Percentiles rank a stretch among this genome's conserved stretches.
Conservation (phyloP, 2,888 invertebrate genomes). For the Alloplasta piceator region DNA sequence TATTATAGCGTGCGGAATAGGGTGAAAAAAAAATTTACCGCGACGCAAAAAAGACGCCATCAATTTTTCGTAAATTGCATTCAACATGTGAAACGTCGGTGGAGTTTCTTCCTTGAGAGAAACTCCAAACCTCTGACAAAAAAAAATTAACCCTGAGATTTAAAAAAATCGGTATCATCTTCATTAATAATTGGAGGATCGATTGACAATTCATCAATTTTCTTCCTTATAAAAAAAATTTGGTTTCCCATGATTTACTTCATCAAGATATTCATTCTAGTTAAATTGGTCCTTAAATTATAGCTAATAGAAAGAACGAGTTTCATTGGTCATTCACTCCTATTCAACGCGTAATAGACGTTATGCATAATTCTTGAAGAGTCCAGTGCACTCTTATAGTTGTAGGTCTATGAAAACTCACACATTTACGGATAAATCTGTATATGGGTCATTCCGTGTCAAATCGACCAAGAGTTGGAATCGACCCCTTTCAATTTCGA, state of each 20-base stretch:
- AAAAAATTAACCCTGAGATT: too few relatives aligned
- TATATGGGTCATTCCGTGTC: too few relatives aligned
- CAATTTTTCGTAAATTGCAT: not conserved
- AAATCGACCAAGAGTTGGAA: too few relatives aligned
- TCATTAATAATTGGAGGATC: not conserved
- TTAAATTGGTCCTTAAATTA: not conserved
- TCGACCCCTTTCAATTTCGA: too few relatives aligned
- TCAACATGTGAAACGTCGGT: too few relatives aligned
- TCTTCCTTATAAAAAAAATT: not conserved
- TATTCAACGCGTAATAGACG: slow-evolving; percentile 2
- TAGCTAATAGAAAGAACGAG: not conserved
- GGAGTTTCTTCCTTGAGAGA: too few relatives aligned
- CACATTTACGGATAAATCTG: too few relatives aligned
- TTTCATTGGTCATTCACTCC: slow-evolving; percentile 4
- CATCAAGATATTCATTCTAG: not conserved
- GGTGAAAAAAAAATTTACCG: slow-evolving; percentile 1
- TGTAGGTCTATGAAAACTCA: too few relatives aligned
- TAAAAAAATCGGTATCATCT: not conserved
- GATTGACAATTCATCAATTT: not conserved
- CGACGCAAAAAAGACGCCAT: not conserved
- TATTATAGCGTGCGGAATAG: slow-evolving; percentile 36
- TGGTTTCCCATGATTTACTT: not conserved
- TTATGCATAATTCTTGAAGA: not conserved
- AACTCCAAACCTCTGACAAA: too few relatives aligned
- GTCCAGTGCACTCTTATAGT: too few relatives aligned